Conservation (phyloP, 2,113 vertebrate species). For the Microcebus griseorufus region DNA sequence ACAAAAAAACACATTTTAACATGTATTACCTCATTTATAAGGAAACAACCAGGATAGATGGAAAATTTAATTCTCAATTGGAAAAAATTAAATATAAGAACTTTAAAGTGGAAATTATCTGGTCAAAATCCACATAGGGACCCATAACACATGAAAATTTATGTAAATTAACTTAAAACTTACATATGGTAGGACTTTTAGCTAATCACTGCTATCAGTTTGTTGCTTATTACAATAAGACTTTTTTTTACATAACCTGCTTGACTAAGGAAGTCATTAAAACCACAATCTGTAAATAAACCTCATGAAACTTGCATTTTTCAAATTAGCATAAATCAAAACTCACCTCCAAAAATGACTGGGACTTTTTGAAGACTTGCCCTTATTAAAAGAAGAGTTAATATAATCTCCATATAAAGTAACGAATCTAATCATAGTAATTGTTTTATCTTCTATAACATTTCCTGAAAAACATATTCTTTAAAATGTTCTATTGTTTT, state of each 20-base stretch:
- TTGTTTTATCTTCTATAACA: slow-evolving; percentile 43
- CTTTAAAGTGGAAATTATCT: slow-evolving; percentile 47
- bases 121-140: slow-evolving; percentile 20
- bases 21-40: slow-evolving; percentile 35
- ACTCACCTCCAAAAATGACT: slow-evolving; percentile 63
- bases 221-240: slow-evolving; percentile 36
- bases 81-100: slow-evolving; percentile 38
- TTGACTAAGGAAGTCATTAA: slow-evolving; percentile 70
- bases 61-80: background rate
- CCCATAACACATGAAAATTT: slow-evolving; percentile 21
- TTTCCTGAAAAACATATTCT: background rate
- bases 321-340: slow-evolving; percentile 73
- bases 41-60: background rate
- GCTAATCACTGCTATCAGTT: slow-evolving; percentile 47
- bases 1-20: background rate
- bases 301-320: slow-evolving; percentile 52
- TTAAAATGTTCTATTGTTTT: slow-evolving; percentile 7
- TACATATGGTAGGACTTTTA: background rate
- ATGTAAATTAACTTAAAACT: slow-evolving; percentile 53
- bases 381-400: slow-evolving; percentile 57
- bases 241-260: slow-evolving; percentile 43
- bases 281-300: slow-evolving; percentile 57
- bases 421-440: slow-evolving; percentile 44
- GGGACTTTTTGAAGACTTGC: slow-evolving; percentile 30
- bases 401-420: slow-evolving; percentile 39